A percentile compares a stretch with the other conserved stretches of the same genome.
phyloP scores from a whole-genome alignment of 2,113 vertebrate genomes.

The Cacatua alba region DNA sequence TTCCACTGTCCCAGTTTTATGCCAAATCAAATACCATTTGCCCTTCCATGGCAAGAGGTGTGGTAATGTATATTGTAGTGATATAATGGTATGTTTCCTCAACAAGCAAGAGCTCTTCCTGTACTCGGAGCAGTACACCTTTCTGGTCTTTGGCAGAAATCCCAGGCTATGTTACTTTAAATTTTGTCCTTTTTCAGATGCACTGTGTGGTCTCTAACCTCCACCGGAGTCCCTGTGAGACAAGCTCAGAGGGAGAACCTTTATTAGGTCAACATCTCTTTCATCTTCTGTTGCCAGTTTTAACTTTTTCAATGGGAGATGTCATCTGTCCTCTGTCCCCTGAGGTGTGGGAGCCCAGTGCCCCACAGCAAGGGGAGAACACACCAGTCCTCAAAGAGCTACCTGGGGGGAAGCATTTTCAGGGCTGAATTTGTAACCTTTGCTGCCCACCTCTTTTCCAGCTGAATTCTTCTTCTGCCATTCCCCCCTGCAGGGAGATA shows the following conservation, averaged over 20 bases:
- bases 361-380: neutral
- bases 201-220: neutral
- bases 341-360: neutral
- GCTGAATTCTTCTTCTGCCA: neutral
- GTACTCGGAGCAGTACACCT: neutral
- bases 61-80: neutral
- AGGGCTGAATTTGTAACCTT: neutral
- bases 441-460: neutral
- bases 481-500: neutral
- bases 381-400: neutral
- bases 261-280: conserved; percentile 16
- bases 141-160: neutral
- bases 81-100: neutral
- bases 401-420: neutral
- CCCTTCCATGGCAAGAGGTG: neutral
- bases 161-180: neutral
- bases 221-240: neutral
- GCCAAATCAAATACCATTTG: neutral
- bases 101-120: neutral
- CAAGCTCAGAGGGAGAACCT: neutral
- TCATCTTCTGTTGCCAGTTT: neutral
- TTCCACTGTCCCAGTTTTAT: neutral
- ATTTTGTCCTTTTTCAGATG: neutral
- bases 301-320: neutral
- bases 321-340: neutral